Evolutionary conservation across 2,113 vertebrate species (phyloP).

Genomic region (Dipodomys ordii): DNA sequence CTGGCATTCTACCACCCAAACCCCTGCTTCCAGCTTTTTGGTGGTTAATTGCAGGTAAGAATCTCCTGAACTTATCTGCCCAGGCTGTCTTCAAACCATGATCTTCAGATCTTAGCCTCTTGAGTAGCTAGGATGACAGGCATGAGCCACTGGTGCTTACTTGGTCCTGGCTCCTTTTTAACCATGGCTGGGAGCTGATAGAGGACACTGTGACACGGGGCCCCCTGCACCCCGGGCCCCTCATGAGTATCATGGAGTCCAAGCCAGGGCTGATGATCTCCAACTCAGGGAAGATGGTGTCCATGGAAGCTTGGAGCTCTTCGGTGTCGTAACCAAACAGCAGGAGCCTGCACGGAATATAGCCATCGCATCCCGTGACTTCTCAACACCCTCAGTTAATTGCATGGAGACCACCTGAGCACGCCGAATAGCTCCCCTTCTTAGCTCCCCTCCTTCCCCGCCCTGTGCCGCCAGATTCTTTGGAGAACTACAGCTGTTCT

Average conservation of each 20-base stretch:
- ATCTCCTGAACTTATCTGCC: no score
- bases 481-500: constrained; percentile 74
- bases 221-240: no score
- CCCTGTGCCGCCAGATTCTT: background rate
- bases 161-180: background rate
- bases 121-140: no score
- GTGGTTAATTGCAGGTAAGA: no score
- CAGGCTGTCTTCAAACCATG: no score
- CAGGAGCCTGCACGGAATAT: background rate
- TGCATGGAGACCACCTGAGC: background rate
- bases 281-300: no score
- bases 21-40: no score
- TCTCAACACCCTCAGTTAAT: background rate
- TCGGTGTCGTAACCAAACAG: rapidly evolving
- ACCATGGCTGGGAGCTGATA: background rate
- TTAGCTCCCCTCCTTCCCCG: background rate
- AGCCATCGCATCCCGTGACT: background rate
- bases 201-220: background rate
- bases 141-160: no score
- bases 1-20: no score
- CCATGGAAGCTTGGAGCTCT: background rate
- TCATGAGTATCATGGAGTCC: background rate
- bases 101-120: no score
- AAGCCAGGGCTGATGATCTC: no score
- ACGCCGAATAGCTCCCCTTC: background rate